These are phyloP conservation scores for Cromileptes altivelis DNA, from an alignment of 2,113 vertebrate species.

Conservation along the genomic window DNA sequence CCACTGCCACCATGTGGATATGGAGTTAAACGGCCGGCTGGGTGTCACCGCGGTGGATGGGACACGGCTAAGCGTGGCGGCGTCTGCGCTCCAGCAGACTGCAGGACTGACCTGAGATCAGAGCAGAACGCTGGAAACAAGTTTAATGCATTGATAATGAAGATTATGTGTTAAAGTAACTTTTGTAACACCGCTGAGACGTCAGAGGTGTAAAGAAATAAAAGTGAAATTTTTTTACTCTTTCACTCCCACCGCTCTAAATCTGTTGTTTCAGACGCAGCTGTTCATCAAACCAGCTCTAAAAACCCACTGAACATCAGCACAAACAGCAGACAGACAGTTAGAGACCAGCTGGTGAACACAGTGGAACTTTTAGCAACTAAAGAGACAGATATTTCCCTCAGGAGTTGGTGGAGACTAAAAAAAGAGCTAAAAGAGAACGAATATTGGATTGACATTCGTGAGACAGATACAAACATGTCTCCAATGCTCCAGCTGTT, in stretches of 20 bases:
- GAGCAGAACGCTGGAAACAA: conserved; percentile 11
- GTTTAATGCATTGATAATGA: conserved; percentile 20
- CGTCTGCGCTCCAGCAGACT: conserved; percentile 10
- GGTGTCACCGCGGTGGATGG: conserved; percentile 17
- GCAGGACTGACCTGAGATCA: conserved; percentile 27
- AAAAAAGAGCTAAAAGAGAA: neutral
- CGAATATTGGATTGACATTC: too few relatives aligned
- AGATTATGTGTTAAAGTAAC: conserved; percentile 17
- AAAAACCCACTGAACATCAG: too few relatives aligned
- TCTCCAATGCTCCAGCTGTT: neutral
- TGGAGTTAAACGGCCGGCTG: conserved; percentile 15
- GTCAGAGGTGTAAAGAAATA: too few relatives aligned
- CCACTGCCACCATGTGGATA: conserved; percentile 41
- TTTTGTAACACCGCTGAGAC: neutral
- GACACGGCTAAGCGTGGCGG: neutral
- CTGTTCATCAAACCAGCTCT: too few relatives aligned
- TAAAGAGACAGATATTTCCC: neutral
- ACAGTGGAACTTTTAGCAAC: neutral
- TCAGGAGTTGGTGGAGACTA: neutral
- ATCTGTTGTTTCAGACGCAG: too few relatives aligned
- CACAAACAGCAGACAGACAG: neutral
- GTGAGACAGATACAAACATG: too few relatives aligned
- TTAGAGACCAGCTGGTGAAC: neutral
- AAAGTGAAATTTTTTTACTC: too few relatives aligned
- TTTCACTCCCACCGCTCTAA: too few relatives aligned